phyloP scores from a whole-genome alignment of 2,113 vertebrate species.

The Proteles cristata region DNA sequence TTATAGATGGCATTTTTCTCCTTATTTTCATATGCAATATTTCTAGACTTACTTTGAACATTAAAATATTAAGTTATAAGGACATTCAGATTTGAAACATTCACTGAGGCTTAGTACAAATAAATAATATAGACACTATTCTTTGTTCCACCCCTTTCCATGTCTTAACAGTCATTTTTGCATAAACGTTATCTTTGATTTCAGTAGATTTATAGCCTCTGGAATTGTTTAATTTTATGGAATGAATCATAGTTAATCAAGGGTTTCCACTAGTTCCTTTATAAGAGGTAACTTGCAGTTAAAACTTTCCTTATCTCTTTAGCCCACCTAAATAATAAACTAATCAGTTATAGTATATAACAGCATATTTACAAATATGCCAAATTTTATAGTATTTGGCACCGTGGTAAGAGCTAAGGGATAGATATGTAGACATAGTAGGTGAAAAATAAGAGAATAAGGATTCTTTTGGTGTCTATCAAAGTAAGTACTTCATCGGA shows the following conservation, averaged over 20 bases:
- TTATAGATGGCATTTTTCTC: not conserved
- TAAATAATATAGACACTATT: not conserved
- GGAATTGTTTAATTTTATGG: not conserved
- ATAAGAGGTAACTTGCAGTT: not conserved
- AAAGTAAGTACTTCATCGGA: not conserved
- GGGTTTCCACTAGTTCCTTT: not conserved
- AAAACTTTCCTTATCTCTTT: not conserved
- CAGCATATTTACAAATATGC: not conserved
- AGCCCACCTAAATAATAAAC: not conserved
- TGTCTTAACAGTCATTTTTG: not conserved
- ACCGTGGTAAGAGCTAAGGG: not conserved
- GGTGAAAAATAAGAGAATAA: not conserved
- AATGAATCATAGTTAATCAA: not conserved
- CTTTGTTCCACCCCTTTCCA: not conserved
- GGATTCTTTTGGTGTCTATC: not conserved
- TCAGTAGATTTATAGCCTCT: not conserved
- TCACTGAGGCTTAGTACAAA: not conserved
- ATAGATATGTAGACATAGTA: not conserved
- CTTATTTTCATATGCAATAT: not conserved
- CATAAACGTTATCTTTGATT: not conserved
- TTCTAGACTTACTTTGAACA: constrained; percentile 9
- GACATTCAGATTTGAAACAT: not conserved
- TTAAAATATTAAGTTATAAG: not conserved
- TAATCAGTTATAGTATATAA: not conserved
- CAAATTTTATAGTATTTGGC: not conserved